These are phyloP conservation scores for Alethe diademata DNA, from an alignment of 2,113 vertebrate species.

Conservation along the genomic window DNA sequence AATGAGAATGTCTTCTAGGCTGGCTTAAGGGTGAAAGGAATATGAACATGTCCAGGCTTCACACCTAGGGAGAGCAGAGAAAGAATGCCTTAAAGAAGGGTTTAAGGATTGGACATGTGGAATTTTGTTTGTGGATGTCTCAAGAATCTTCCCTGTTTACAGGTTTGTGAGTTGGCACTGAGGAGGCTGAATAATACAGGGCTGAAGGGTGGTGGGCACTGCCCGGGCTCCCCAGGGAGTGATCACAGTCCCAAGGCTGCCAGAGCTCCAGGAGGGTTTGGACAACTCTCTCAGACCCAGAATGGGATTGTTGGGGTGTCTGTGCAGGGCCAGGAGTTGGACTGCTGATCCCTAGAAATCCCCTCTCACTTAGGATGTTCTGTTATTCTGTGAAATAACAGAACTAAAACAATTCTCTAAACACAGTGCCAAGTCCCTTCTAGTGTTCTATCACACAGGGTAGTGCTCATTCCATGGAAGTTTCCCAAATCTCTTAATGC, in stretches of 20 bases:
- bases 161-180: neutral
- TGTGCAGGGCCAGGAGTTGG: neutral
- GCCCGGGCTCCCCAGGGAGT: neutral
- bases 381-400: neutral
- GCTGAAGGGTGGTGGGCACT: neutral
- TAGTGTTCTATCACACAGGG: rapidly evolving
- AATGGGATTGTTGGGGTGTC: neutral
- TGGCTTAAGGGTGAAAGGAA: neutral
- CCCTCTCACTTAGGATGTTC: neutral
- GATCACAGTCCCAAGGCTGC: neutral
- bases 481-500: neutral
- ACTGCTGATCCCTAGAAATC: neutral
- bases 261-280: neutral
- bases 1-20: neutral
- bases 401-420: neutral
- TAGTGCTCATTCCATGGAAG: neutral
- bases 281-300: rapidly evolving
- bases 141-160: neutral
- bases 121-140: neutral
- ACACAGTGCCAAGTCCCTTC: neutral
- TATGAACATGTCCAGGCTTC: neutral
- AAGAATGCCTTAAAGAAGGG: neutral
- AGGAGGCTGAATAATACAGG: neutral
- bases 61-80: neutral
- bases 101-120: neutral